These are phyloP conservation scores for Atherinomorus stipes DNA, from an alignment of 2,113 vertebrate species.

Conservation along the genomic window DNA sequence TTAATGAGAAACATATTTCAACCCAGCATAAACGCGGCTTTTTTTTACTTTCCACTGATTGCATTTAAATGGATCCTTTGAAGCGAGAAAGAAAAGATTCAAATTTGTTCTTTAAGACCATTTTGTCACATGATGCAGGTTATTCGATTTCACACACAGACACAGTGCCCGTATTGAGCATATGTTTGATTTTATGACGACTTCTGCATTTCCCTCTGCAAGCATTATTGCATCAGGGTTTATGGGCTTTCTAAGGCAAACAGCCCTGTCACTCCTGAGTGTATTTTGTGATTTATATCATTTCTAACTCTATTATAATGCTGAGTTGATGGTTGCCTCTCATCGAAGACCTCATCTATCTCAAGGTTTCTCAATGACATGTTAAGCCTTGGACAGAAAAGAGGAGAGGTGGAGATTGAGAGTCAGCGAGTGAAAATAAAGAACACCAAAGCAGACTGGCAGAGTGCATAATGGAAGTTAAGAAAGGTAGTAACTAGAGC, in stretches of 20 bases:
- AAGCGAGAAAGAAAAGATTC: constrained; percentile 36
- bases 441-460: constrained; percentile 16
- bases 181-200: constrained; percentile 69
- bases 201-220: constrained; percentile 39
- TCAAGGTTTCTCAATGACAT: constrained; percentile 73
- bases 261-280: constrained; percentile 51
- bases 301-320: constrained; percentile 47
- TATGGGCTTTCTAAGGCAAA: constrained; percentile 64
- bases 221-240: constrained; percentile 64
- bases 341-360: constrained; percentile 67
- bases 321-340: constrained; percentile 47
- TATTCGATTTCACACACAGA: constrained; percentile 54
- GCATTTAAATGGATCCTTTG: constrained; percentile 70
- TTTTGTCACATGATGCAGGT: constrained; percentile 45
- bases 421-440: constrained; percentile 16
- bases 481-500: constrained; percentile 46
- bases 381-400: constrained; percentile 39
- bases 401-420: constrained; percentile 14
- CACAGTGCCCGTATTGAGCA: constrained; percentile 37
- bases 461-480: constrained; percentile 48
- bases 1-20: constrained; percentile 76
- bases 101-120: constrained; percentile 43
- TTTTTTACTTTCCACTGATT: constrained; percentile 53
- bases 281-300: constrained; percentile 62
- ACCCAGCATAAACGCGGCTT: constrained; percentile 23